A percentile compares a stretch with the other conserved stretches of the same genome.
Conservation (phyloP, 64 coral and sea anemone species). For the Stichodactyla mertensii region DNA sequence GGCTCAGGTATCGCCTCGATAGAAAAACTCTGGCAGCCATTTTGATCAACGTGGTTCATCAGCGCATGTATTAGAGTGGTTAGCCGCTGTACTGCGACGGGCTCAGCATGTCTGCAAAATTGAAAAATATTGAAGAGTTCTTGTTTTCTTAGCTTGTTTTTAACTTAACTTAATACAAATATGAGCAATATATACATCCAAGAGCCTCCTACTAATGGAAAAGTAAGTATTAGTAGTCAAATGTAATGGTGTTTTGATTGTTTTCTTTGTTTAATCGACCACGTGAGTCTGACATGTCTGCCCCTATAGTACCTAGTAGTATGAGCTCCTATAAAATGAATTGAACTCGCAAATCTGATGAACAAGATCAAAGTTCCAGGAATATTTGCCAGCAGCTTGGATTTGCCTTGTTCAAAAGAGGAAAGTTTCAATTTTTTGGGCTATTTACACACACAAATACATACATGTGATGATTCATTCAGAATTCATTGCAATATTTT, state of each 20-base stretch:
- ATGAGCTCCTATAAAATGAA: no score
- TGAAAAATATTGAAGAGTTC: not conserved
- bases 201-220: conserved; percentile 95
- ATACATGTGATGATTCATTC: no score
- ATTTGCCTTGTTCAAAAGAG: no score
- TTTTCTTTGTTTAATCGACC: not conserved
- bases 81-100: conserved; percentile 1
- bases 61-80: not conserved
- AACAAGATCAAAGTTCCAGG: no score
- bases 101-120: not conserved
- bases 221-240: conserved; percentile 35
- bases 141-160: not conserved
- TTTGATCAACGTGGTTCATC: conserved; percentile 34
- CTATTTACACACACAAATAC: no score
- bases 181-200: conserved; percentile 99
- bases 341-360: no score
- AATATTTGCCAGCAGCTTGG: no score
- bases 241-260: not conserved
- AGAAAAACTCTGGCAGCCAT: conserved; percentile 43
- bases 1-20: not conserved
- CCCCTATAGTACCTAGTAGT: no score
- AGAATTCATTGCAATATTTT: no score
- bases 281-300: not conserved
- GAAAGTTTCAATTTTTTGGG: no score
- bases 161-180: not conserved